Conservation (phyloP, 2,797 vertebrate genomes). For the Molothrus aeneus region DNA sequence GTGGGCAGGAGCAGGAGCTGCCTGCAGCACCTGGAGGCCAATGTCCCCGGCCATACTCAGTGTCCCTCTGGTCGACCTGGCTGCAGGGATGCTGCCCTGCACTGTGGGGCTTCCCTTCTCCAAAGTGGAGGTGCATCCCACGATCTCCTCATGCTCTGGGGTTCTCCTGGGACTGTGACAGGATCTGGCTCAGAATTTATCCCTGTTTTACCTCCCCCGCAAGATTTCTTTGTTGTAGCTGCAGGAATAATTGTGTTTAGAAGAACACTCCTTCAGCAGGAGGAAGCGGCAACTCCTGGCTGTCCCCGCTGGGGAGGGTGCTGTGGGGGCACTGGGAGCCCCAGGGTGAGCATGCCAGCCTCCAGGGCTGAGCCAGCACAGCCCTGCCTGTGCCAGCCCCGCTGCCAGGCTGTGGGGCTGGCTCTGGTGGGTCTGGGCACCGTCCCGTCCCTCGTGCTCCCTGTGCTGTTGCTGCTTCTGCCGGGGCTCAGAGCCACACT, state of each 20-base stretch:
- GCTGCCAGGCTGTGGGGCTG: background rate
- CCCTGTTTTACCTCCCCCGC: background rate
- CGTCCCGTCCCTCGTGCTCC: rapidly evolving
- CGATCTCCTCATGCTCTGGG: rapidly evolving
- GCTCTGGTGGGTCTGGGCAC: background rate
- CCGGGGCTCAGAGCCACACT: rapidly evolving
- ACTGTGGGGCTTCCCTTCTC: background rate
- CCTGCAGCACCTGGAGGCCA: background rate
- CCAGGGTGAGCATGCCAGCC: background rate
- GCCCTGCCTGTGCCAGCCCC: background rate
- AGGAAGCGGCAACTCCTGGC: background rate
- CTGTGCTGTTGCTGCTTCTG: background rate
- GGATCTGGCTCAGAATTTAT: background rate
- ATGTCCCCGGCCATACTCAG: rapidly evolving
- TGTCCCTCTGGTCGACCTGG: rapidly evolving
- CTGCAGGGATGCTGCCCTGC: background rate
- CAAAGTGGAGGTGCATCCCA: background rate
- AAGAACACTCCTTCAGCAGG: background rate
- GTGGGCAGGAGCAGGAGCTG: background rate
- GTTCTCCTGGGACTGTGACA: background rate
- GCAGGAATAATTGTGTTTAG: slow-evolving; percentile 26
- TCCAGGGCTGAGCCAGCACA: background rate
- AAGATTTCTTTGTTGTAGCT: slow-evolving; percentile 40
- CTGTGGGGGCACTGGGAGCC: background rate
- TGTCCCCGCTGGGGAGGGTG: background rate